Base-by-base conservation (phyloP, 2,797 vertebrate species). In the Sebastes matsubarae region DNA sequence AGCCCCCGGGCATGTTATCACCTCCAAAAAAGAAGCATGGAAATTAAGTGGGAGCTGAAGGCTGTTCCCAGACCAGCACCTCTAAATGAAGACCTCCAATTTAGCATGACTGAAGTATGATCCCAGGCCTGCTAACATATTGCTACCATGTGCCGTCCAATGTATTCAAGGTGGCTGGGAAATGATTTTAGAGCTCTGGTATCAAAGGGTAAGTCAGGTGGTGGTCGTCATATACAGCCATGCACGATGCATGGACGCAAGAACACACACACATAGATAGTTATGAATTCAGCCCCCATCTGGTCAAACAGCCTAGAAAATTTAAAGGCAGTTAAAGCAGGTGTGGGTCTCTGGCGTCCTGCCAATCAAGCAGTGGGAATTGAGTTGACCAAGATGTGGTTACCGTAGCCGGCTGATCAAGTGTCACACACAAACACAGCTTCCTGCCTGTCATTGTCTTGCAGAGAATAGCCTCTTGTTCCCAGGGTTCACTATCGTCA, bases 61-160 rank as follows among this genome's bases (percentile, higher is more conserved):
- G 81, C 88, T 83, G 80, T 81, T 89, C 79, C 79, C 87, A 81
- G 92, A 93, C 81, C 85, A 86, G 87, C 82, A 87, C 65, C 64
- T 87, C 84, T 79, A 90, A 93, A 94, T 81, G 85, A 93, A 90
- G 85, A 89, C 89, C 90, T 82, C 83, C 85, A 89, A 89, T 94
- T 93, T 92, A 92, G 80, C 87, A 81, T 77, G 90, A 93, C 72
- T 94, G 93, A 92, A 91, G 90, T 90, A 81, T 93, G 90, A 92
- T 89, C 91, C 81, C n/a, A 25, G 69, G 29, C 67, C 58, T 10
- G 72, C 70, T 63, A 68, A 75, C 83, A 90, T 95, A 95, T 96
- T 95, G 93, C 86, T 94, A 87, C 95, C 95, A 96, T 96, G 95
- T 96, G 95, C 92, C 73, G 78, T 60, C 54, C 84, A 91, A 92